Conservation (phyloP, 1,140 invertebrate genomes). For the Battus philenor region DNA sequence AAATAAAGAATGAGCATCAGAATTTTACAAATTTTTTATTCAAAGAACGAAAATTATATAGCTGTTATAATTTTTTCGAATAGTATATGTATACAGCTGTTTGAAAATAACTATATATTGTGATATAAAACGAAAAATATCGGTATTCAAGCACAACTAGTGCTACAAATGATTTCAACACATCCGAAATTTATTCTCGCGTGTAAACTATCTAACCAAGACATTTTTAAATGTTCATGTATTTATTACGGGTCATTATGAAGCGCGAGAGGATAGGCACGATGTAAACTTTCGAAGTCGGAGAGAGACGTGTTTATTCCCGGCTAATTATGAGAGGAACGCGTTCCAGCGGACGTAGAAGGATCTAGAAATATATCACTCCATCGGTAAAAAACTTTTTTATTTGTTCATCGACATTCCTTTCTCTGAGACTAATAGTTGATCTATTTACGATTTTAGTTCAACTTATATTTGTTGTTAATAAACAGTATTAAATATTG, state of each 20-base stretch:
- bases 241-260: constrained; percentile 22
- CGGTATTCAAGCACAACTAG: too few species aligned
- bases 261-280: constrained; percentile 38
- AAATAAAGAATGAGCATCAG: too few species aligned
- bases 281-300: constrained; percentile 26
- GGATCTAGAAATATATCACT: constrained; percentile 23
- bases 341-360: constrained; percentile 27
- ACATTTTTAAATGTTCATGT: constrained; percentile 10
- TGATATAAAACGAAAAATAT: too few species aligned
- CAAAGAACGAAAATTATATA: too few species aligned
- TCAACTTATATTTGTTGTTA: too few species aligned
- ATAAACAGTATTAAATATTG: too few species aligned
- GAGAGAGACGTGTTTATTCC: constrained; percentile 45
- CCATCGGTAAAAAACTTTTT: constrained; percentile 15
- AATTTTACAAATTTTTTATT: too few species aligned
- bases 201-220: neutral
- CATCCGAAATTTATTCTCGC: neutral
- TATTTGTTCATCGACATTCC: neutral
- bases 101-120: too few species aligned
- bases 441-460: too few species aligned
- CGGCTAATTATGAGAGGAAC: constrained; percentile 44
- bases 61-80: too few species aligned
- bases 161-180: neutral
- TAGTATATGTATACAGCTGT: too few species aligned
- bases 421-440: too few species aligned